Percentiles rank a stretch among this genome's conserved stretches.
Conservation (phyloP, 2,797 vertebrate genomes). For the Micropoecilia bifurca region DNA sequence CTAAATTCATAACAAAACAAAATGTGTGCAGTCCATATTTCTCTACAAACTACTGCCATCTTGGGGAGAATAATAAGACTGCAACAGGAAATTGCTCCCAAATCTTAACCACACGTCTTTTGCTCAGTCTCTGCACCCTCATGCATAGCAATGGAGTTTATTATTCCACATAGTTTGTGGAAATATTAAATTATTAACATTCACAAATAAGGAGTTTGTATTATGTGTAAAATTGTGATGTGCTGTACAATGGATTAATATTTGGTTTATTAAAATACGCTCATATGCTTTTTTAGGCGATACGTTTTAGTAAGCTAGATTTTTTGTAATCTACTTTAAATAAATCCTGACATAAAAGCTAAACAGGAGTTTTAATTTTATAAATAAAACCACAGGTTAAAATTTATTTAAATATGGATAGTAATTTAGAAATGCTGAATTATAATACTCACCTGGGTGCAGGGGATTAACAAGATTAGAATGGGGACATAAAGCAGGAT, state of each 20-base stretch:
- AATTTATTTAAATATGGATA: neutral
- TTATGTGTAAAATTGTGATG: neutral
- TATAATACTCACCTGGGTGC: neutral
- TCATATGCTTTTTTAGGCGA: neutral
- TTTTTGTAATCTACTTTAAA: neutral
- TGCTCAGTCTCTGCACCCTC: neutral
- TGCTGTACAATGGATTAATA: neutral
- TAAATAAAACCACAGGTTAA: neutral
- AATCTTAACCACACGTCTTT: neutral
- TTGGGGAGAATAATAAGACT: constrained; percentile 40
- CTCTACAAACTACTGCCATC: constrained; percentile 71
- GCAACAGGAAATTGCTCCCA: constrained; percentile 25
- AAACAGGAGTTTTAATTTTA: neutral
- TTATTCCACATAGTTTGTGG: neutral
- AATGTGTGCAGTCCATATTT: neutral
- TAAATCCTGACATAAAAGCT: neutral
- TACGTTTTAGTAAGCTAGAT: neutral
- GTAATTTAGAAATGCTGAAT: neutral
- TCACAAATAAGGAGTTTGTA: neutral
- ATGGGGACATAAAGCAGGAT: neutral
- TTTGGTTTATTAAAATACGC: neutral
- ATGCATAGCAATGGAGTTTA: neutral
- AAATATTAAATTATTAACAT: neutral
- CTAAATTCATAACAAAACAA: constrained; percentile 1
- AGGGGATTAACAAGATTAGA: neutral